Conservation (phyloP, 1,140 invertebrate species). For the Drosophila quadrilineata region DNA sequence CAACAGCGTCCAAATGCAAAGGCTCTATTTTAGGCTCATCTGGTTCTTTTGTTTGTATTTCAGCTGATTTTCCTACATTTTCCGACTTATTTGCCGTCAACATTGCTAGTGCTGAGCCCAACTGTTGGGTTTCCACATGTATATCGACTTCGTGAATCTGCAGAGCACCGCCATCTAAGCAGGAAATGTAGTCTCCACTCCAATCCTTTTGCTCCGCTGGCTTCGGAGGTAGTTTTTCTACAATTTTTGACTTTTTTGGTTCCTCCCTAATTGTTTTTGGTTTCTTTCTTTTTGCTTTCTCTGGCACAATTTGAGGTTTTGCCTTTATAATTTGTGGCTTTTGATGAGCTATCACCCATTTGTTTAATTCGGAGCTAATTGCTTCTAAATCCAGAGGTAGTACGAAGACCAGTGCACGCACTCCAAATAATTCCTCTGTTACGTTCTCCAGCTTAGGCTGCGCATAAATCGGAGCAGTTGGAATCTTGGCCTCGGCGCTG, state of each 20-base stretch:
- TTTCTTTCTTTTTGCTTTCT: slow-evolving; percentile 1
- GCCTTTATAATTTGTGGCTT: too few relatives aligned
- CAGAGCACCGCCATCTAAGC: not conserved
- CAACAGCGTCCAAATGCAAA: slow-evolving; percentile 35
- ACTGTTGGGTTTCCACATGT: slow-evolving; percentile 35
- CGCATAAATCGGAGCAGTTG: slow-evolving; percentile 55
- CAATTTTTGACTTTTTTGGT: not conserved
- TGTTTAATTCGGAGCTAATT: slow-evolving; percentile 37
- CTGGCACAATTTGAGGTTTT: not conserved
- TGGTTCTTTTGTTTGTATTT: not conserved
- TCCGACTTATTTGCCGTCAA: slow-evolving; percentile 24
- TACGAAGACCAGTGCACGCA: slow-evolving; percentile 38
- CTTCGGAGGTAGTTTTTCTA: not conserved
- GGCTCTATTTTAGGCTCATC: not conserved
- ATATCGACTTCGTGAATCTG: slow-evolving; percentile 26
- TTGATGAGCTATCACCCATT: slow-evolving; percentile 32
- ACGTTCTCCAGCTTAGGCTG: slow-evolving; percentile 63
- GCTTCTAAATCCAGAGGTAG: slow-evolving; percentile 43
- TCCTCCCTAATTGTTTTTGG: not conserved
- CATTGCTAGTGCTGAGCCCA: slow-evolving; percentile 41
- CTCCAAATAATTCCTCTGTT: slow-evolving; percentile 52
- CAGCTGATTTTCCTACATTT: not conserved
- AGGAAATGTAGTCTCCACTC: slow-evolving; percentile 55
- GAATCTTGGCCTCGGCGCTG: slow-evolving; percentile 50
- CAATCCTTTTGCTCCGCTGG: slow-evolving; percentile 17